Percentiles rank a stretch among this genome's conserved stretches.
phyloP scores from a whole-genome alignment of 2,113 vertebrate genomes.

The Bufo gargarizans region DNA sequence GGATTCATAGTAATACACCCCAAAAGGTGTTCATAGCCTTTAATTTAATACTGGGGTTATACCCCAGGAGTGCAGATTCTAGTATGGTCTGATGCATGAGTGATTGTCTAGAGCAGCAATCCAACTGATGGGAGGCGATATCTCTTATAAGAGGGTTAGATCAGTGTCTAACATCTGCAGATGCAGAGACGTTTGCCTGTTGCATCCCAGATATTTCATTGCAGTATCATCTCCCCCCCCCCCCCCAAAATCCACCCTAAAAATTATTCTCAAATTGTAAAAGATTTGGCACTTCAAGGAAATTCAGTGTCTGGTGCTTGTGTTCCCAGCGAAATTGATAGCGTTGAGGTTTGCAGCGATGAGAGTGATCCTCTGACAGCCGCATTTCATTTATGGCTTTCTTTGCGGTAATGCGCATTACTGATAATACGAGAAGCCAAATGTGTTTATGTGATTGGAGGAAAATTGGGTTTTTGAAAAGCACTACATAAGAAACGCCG shows the following conservation, averaged over 20 bases:
- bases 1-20: too few relatives aligned
- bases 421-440: slow-evolving; percentile 46
- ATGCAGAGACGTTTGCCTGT: slow-evolving; percentile 2
- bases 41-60: too few relatives aligned
- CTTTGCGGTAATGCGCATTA: slow-evolving; percentile 48
- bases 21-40: too few relatives aligned
- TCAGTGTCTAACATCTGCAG: not conserved
- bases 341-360: slow-evolving; percentile 22
- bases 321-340: slow-evolving; percentile 35
- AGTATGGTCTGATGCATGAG: not conserved
- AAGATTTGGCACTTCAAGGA: not conserved
- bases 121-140: not conserved
- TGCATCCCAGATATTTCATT: slow-evolving; percentile 15
- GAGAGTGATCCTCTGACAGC: slow-evolving; percentile 34
- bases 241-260: too few relatives aligned
- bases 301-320: not conserved
- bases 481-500: slow-evolving; percentile 35
- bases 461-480: slow-evolving; percentile 53
- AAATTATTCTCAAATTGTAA: too few relatives aligned
- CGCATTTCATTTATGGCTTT: slow-evolving; percentile 42
- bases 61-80: too few relatives aligned
- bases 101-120: not conserved
- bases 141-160: not conserved
- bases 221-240: not conserved
- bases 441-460: slow-evolving; percentile 53